Percentiles rank a stretch among this genome's conserved stretches.
phyloP scores from a whole-genome alignment of 2,113 vertebrate species.

The Thalassarche chlororhynchos region DNA sequence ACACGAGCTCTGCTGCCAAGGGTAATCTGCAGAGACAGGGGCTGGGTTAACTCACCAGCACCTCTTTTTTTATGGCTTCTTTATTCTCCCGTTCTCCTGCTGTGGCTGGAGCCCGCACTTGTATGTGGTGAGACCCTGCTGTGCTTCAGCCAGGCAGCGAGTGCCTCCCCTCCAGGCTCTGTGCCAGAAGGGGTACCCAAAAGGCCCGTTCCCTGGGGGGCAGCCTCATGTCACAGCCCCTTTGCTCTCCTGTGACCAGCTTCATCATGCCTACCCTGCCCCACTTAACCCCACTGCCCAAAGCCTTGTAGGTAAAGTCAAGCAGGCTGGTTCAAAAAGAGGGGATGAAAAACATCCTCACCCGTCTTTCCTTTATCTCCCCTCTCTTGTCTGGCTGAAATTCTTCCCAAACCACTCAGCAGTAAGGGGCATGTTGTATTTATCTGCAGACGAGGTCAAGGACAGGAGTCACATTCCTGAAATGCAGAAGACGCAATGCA shows the following conservation, averaged over 20 bases:
- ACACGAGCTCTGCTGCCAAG: background rate
- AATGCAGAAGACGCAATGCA: background rate
- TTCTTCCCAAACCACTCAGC: background rate
- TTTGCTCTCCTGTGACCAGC: background rate
- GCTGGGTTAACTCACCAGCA: background rate
- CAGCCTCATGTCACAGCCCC: background rate
- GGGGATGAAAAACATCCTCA: background rate
- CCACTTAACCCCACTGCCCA: background rate
- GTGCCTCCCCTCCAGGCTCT: background rate
- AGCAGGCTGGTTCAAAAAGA: background rate
- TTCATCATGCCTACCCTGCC: background rate
- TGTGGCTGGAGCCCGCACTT: background rate
- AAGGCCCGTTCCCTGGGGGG: fast-evolving
- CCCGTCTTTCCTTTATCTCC: background rate
- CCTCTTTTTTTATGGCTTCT: background rate
- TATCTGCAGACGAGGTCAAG: background rate
- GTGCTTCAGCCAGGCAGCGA: background rate
- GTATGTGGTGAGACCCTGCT: background rate
- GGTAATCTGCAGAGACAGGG: background rate
- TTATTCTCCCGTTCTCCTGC: background rate
- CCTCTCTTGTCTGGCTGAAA: background rate
- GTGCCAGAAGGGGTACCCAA: background rate
- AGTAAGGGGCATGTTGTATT: background rate
- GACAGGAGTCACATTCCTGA: background rate
- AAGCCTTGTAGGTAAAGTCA: background rate